phyloP scores from a whole-genome alignment of 2,888 invertebrate species.

The Agelastica alni region DNA sequence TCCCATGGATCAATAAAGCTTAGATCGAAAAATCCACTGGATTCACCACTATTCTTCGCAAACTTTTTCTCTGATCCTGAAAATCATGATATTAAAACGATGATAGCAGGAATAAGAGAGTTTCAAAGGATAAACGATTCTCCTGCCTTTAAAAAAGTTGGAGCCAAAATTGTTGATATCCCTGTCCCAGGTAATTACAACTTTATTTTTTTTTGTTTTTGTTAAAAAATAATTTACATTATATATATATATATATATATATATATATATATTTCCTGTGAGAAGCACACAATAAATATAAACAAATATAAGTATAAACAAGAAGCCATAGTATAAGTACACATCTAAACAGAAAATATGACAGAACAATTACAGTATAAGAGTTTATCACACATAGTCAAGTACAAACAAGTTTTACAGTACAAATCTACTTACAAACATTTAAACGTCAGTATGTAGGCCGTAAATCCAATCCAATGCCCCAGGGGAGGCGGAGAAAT shows the following conservation, averaged over 20 bases:
- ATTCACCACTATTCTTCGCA: conserved; percentile 73
- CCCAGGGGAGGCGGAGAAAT: no score
- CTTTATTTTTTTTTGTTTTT: not conserved
- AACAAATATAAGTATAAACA: no score
- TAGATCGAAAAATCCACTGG: conserved; percentile 69
- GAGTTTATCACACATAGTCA: no score
- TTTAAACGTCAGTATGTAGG: no score
- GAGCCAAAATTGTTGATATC: conserved; percentile 27
- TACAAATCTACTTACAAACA: no score
- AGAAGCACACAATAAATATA: no score
- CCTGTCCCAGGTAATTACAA: conserved; percentile 33
- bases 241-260: not conserved
- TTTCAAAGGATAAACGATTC: conserved; percentile 59
- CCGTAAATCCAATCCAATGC: no score
- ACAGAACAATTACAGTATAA: no score
- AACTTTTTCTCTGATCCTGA: conserved; percentile 75
- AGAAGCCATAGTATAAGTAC: no score
- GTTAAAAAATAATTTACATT: no score
- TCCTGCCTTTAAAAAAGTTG: conserved; percentile 54
- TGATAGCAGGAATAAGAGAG: conserved; percentile 56
- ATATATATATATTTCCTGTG: not conserved
- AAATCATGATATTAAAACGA: conserved; percentile 55
- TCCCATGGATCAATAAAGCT: conserved; percentile 70
- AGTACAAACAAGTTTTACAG: no score
- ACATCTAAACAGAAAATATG: no score